These are phyloP conservation scores for Myanophis thanlyinensis DNA, from an alignment of 2,113 vertebrate species.

Conservation along the genomic window DNA sequence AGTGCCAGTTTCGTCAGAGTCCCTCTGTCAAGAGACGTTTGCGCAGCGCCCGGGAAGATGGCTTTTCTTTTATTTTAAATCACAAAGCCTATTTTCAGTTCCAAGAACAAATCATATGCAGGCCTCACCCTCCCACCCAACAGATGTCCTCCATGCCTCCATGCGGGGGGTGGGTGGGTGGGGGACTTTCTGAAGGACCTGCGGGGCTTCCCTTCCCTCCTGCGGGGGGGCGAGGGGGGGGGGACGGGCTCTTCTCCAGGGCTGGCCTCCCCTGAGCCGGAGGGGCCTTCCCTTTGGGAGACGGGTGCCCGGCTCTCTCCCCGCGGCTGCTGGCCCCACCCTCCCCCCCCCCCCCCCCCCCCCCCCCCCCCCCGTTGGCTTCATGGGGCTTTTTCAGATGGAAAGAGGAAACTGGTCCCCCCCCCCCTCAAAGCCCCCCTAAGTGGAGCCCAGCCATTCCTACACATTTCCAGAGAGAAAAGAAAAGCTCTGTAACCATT, in stretches of 20 bases:
- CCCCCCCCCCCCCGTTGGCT: too few species aligned
- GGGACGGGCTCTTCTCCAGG: background rate
- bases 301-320: too few species aligned
- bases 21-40: constrained; percentile 50
- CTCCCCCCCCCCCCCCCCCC: too few species aligned
- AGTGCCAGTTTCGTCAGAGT: constrained; percentile 38
- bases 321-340: too few species aligned
- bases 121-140: constrained; percentile 61
- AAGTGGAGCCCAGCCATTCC: too few species aligned
- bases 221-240: too few species aligned
- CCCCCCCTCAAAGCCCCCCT: too few species aligned
- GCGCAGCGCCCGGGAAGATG: constrained; percentile 44
- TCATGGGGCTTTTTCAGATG: background rate
- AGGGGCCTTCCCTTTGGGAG: background rate
- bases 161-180: constrained; percentile 23
- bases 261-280: background rate
- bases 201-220: background rate
- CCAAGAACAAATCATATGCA: constrained; percentile 54
- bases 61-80: constrained; percentile 57
- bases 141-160: constrained; percentile 54
- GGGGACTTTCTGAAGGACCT: constrained; percentile 26
- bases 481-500: background rate
- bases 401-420: too few species aligned
- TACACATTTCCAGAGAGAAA: too few species aligned
- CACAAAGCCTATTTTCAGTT: constrained; percentile 59